A percentile compares a stretch with the other conserved stretches of the same genome.
Evolutionary conservation across 2,113 vertebrate species (phyloP).

Genomic region (Microtus pennsylvanicus): DNA sequence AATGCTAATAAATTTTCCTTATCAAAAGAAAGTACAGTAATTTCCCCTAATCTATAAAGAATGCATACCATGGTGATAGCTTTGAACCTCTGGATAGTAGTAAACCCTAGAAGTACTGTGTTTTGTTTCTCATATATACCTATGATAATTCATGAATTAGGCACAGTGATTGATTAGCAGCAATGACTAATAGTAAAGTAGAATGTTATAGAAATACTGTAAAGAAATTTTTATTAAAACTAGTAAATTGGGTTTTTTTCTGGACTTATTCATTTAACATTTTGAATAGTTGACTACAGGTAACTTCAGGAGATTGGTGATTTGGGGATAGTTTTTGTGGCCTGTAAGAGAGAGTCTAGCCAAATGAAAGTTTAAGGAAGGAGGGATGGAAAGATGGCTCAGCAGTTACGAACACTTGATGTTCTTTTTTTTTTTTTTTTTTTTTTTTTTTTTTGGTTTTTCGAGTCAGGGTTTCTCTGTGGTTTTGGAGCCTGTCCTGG

Average conservation of each 20-base stretch:
- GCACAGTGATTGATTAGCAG: not conserved
- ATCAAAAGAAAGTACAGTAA: not conserved
- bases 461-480: too few relatives aligned
- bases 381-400: not conserved
- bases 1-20: not conserved
- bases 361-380: not conserved
- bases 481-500: too few relatives aligned
- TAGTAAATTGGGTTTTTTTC: not conserved
- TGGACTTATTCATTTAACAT: not conserved
- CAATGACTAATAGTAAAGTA: not conserved
- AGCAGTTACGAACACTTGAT: not conserved
- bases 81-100: not conserved
- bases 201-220: not conserved
- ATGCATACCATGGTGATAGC: not conserved
- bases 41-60: not conserved
- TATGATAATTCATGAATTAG: not conserved
- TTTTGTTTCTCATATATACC: not conserved
- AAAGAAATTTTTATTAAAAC: not conserved
- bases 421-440: too few relatives aligned
- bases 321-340: not conserved
- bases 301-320: slow-evolving; percentile 2
- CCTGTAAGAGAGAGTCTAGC: not conserved
- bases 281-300: not conserved
- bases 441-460: too few relatives aligned
- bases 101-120: not conserved